Evolutionary conservation across 2,888 invertebrate genomes (phyloP).

Genomic region (Polydrusus pterygomalis): DNA sequence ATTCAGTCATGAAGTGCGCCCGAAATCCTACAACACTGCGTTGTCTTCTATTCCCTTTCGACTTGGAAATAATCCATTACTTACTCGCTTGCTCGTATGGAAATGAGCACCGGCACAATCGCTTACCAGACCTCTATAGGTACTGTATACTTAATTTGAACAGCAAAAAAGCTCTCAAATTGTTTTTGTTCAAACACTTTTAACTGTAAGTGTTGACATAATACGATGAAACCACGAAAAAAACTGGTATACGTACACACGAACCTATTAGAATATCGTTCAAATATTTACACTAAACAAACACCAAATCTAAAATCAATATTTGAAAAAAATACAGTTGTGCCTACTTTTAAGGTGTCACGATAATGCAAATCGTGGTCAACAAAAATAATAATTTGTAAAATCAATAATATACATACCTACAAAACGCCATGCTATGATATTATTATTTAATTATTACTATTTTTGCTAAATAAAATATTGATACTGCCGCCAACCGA

Average conservation of each 20-base stretch:
- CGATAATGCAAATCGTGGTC: neutral
- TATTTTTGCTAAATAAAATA: too few species aligned
- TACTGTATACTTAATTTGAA: neutral
- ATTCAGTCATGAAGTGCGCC: too few species aligned
- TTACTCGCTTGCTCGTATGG: too few species aligned
- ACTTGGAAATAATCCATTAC: too few species aligned
- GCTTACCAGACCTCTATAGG: too few species aligned
- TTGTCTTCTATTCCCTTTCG: too few species aligned
- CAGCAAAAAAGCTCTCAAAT: neutral
- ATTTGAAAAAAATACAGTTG: conserved; percentile 12
- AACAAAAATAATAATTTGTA: neutral
- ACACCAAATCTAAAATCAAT: conserved; percentile 6
- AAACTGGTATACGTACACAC: conserved; percentile 1
- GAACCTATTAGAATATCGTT: neutral
- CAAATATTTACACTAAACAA: conserved; percentile 1
- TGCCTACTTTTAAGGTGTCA: conserved; percentile 4
- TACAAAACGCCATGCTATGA: too few species aligned
- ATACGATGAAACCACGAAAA: neutral
- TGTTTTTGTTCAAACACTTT: neutral
- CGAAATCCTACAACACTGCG: too few species aligned
- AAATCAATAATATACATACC: conserved; percentile 6
- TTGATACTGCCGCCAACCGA: neutral
- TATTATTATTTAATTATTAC: too few species aligned
- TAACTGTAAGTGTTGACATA: neutral
- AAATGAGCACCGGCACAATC: too few species aligned